Base-by-base conservation (phyloP, 1,140 invertebrate species). In the Drosophila seguyi region DNA sequence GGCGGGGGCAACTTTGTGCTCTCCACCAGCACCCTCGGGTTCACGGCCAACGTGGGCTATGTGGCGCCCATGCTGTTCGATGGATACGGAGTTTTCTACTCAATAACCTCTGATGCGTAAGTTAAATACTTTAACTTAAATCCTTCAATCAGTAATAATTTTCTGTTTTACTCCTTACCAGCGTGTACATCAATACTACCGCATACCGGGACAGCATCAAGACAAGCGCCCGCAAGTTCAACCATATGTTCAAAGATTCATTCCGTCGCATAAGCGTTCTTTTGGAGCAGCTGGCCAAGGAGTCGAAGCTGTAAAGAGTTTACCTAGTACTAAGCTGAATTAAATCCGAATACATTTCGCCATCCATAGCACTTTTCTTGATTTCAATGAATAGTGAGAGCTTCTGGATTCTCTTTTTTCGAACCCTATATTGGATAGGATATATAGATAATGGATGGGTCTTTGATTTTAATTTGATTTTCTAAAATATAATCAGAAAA, bases 21-120 rank as follows among this genome's bases (percentile, higher is more conserved):
- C 29, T 95, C 95, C 3, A 95, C 95, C 16, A 95, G 95, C 86
- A 94, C 94, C 47, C 85, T 94, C 27, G 95, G 95, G 11, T 95
- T 94, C 79, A 94, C 94, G 0, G 88, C 93, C 8, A 92, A 94
- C 44, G 93, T 93, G 58, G 95, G 95, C 4, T 94, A 94, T 59
- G 94, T 95, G n/a, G 93, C 93, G 20, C 94, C 95, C 14, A 95
- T 95, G 95, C 91, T 93, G 16, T 80, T 93, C 38, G 92, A 95
- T 91, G 95, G 95, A 4, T 95, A 95, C 91, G 95, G 95, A 0
- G 77, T 93, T 34, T 95, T 96, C 87, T 96, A 95, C 81, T 77
- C 86, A 4, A 92, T 92, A 4, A 92, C 91, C 1, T 72, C 79
- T 1, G 75, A 81, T 50, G 68, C 71, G 92, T 92, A 82, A 81